phyloP scores from a whole-genome alignment of 2,888 invertebrate species.

The Acronicta alni region DNA sequence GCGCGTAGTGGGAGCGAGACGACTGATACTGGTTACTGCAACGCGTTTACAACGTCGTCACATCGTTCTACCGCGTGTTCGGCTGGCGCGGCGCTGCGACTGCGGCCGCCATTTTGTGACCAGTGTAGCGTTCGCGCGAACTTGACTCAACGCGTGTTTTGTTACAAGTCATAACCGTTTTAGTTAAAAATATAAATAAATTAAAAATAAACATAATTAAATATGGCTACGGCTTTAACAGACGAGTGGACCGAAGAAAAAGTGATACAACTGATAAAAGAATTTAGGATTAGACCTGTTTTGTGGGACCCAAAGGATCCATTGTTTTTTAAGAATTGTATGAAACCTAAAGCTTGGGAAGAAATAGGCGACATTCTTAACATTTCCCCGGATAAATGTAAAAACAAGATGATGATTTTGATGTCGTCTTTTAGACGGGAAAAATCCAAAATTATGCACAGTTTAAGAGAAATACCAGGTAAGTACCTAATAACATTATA shows the following conservation, averaged over 20 bases:
- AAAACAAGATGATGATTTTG: conserved; percentile 66
- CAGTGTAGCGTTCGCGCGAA: conserved; percentile 68
- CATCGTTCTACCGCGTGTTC: conserved; percentile 32
- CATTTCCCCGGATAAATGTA: conserved; percentile 59
- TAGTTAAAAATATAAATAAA: too few species aligned
- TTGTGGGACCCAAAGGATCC: conserved; percentile 66
- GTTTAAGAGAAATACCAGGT: conserved; percentile 49
- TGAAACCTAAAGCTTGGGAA: conserved; percentile 62
- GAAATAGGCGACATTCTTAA: conserved; percentile 59
- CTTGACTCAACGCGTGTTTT: conserved; percentile 57
- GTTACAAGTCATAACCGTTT: conserved; percentile 54
- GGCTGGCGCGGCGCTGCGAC: too few species aligned
- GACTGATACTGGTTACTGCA: conserved; percentile 51
- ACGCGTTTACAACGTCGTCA: conserved; percentile 42
- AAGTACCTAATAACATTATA: too few species aligned
- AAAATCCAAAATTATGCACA: conserved; percentile 64
- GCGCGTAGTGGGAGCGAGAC: conserved; percentile 49
- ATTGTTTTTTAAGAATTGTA: conserved; percentile 60
- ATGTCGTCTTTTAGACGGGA: conserved; percentile 70
- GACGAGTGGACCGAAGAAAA: conserved; percentile 66
- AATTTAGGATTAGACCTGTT: conserved; percentile 59
- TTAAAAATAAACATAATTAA: too few species aligned
- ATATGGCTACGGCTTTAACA: conserved; percentile 52
- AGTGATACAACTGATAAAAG: conserved; percentile 65
- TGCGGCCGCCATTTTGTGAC: conserved; percentile 64